A percentile compares a stretch with the other conserved stretches of the same genome.
These are phyloP conservation scores for Rallus crepitans DNA, from an alignment of 2,797 vertebrate genomes.

Conservation along the genomic window DNA sequence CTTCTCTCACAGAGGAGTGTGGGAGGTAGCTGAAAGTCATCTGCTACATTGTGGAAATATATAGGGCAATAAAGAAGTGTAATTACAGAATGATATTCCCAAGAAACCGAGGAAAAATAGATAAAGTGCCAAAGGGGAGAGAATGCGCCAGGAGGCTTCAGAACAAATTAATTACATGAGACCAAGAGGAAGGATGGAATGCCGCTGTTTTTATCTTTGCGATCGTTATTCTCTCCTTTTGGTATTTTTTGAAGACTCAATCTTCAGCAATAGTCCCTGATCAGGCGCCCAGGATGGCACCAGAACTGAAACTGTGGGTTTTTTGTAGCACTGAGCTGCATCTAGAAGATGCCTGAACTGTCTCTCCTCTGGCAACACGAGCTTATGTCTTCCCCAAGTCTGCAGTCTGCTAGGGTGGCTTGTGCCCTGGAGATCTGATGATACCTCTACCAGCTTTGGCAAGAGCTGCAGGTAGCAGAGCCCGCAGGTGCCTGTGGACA, in stretches of 20 bases:
- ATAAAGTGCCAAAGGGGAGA: not conserved
- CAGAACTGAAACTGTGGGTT: not conserved
- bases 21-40: constrained; percentile 40
- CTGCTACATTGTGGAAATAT: constrained; percentile 9
- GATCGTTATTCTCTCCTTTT: not conserved
- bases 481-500: rapidly evolving
- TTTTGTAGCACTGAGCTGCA: not conserved
- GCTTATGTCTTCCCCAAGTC: not conserved
- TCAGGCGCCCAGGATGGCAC: not conserved
- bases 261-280: rapidly evolving
- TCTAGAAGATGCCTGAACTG: not conserved
- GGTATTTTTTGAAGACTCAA: not conserved
- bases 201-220: not conserved
- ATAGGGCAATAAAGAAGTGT: constrained; percentile 8
- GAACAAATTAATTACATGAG: constrained; percentile 27
- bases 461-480: not conserved
- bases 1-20: constrained; percentile 10
- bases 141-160: not conserved
- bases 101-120: not conserved
- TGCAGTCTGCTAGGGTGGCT: not conserved
- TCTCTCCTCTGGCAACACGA: rapidly evolving
- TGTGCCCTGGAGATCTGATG: not conserved
- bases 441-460: not conserved
- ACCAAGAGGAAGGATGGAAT: not conserved
- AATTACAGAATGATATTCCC: constrained; percentile 38